These are phyloP conservation scores for Neodiprion fabricii DNA, from an alignment of 1,140 invertebrate genomes.

Conservation along the genomic window DNA sequence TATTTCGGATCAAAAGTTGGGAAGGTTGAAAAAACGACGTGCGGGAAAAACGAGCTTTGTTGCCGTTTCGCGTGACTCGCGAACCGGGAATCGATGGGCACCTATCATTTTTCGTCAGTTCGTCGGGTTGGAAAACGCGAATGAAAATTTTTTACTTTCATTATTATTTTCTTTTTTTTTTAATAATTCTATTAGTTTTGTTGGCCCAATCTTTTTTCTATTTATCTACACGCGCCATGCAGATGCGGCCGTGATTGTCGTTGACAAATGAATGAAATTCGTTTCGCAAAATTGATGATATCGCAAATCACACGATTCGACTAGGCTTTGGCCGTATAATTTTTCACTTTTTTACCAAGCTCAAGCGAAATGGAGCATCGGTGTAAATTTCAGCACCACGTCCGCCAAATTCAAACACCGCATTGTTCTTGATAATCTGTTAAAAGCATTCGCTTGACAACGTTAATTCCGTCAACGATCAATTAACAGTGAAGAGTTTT, in stretches of 20 bases:
- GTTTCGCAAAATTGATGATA: not conserved
- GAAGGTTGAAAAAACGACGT: not conserved
- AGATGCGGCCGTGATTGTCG: not conserved
- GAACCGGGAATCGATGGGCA: not conserved
- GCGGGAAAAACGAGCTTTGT: too few species aligned
- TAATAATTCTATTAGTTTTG: too few species aligned
- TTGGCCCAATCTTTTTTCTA: too few species aligned
- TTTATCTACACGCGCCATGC: too few species aligned
- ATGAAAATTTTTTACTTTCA: not conserved
- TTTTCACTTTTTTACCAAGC: not conserved
- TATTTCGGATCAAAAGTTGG: not conserved
- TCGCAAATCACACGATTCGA: not conserved
- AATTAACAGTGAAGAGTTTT: not conserved
- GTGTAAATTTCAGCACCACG: not conserved
- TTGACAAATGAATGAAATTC: not conserved
- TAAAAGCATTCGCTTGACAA: constrained; percentile 1
- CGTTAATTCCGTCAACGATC: not conserved
- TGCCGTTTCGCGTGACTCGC: too few species aligned
- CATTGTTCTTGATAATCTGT: not conserved
- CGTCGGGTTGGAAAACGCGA: not conserved
- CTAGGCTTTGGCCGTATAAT: not conserved
- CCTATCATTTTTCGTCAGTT: not conserved
- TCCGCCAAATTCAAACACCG: not conserved
- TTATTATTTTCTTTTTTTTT: too few species aligned
- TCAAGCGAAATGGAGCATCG: not conserved